Percentiles rank a stretch among this genome's conserved stretches.
Evolutionary conservation across 2,113 vertebrate species (phyloP).

Genomic region (Falco punctatus): DNA sequence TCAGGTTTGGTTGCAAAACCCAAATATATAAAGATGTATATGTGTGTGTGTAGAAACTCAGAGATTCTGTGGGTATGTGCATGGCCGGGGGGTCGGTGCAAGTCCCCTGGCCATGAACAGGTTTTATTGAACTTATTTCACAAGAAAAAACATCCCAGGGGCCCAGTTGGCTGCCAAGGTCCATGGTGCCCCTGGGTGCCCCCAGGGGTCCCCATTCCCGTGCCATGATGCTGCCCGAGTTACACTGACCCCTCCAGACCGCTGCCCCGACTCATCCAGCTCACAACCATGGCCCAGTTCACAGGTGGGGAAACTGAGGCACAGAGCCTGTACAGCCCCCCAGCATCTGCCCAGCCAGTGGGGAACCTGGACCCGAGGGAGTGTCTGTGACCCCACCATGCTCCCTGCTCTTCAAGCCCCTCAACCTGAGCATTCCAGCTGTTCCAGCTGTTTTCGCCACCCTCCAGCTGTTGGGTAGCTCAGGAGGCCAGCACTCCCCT

Average conservation of each 20-base stretch:
- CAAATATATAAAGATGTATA: not conserved
- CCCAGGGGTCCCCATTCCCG: fast-evolving
- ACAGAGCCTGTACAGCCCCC: not conserved
- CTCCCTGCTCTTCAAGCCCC: not conserved
- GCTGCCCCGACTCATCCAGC: fast-evolving
- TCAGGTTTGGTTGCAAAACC: not conserved
- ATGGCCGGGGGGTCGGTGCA: fast-evolving
- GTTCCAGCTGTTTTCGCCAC: not conserved
- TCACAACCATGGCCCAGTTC: not conserved
- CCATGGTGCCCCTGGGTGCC: not conserved
- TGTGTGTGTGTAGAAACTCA: not conserved
- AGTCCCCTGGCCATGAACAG: fast-evolving
- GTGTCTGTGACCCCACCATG: not conserved
- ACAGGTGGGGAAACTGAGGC: conserved; percentile 29
- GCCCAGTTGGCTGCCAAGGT: fast-evolving
- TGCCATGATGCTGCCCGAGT: fast-evolving
- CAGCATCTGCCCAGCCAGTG: fast-evolving
- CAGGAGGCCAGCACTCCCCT: not conserved
- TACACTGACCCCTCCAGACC: not conserved
- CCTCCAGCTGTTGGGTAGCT: not conserved
- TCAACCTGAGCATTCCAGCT: not conserved
- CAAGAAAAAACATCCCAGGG: not conserved
- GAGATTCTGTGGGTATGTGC: no score
- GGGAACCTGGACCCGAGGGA: fast-evolving
- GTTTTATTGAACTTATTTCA: not conserved